Evolutionary conservation across 2,888 invertebrate genomes (phyloP).

Genomic region (Parasteatoda lunata): DNA sequence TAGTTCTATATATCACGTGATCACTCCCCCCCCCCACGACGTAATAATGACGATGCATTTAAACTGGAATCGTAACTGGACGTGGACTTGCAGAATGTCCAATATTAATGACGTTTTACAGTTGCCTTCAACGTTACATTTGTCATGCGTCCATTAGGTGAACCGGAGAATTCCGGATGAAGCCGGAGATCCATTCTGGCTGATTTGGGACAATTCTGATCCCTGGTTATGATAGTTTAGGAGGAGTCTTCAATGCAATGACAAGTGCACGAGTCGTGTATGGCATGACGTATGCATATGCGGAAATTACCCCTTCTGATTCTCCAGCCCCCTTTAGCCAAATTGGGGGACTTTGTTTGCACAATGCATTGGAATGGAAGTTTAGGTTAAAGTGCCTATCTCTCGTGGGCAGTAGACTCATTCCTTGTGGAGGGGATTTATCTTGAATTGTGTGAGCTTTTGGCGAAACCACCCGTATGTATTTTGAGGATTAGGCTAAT

Average conservation of each 20-base stretch:
- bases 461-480: neutral
- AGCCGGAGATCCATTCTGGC: constrained; percentile 28
- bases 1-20: neutral
- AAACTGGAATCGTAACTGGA: constrained; percentile 39
- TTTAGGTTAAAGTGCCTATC: constrained; percentile 16
- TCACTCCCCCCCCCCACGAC: constrained; percentile 5
- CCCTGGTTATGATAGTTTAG: constrained; percentile 55
- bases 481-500: neutral
- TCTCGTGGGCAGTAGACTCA: constrained; percentile 12
- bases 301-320: neutral
- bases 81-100: constrained; percentile 12
- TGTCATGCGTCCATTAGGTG: constrained; percentile 58
- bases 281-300: constrained; percentile 29
- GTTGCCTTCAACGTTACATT: constrained; percentile 62
- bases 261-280: constrained; percentile 27
- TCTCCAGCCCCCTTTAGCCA: constrained; percentile 30
- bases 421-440: neutral
- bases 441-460: neutral
- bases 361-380: constrained; percentile 11
- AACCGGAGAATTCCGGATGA: neutral
- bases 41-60: constrained; percentile 59
- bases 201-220: constrained; percentile 53
- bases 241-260: constrained; percentile 43
- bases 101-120: constrained; percentile 63
- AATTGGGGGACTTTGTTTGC: constrained; percentile 27